These are phyloP conservation scores for Sinocyclocheilus grahami DNA, from an alignment of 2,113 vertebrate genomes.

Conservation along the genomic window DNA sequence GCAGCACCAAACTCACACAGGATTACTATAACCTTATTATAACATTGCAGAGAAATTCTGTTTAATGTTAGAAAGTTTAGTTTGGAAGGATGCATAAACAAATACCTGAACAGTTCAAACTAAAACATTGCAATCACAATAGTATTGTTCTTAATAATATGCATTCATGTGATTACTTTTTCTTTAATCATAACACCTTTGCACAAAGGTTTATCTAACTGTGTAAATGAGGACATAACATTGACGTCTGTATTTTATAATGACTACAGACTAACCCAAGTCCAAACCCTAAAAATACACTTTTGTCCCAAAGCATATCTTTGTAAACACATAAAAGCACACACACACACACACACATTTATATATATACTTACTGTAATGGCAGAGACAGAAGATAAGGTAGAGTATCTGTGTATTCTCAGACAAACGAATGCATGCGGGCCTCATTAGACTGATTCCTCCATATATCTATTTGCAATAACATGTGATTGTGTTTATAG, in stretches of 20 bases:
- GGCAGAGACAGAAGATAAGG: neutral
- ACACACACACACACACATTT: neutral
- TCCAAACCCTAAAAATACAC: neutral
- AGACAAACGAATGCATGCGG: neutral
- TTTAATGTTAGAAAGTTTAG: neutral
- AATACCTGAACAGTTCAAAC: neutral
- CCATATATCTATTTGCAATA: neutral
- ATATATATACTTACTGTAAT: neutral
- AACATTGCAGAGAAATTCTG: neutral
- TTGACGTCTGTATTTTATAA: neutral
- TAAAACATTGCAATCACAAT: neutral
- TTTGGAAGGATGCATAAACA: neutral
- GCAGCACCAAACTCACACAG: neutral
- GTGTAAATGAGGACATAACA: neutral
- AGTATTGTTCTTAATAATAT: neutral
- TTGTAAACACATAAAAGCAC: neutral
- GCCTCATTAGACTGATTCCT: slow-evolving; percentile 10
- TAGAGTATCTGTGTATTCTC: neutral
- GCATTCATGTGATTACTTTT: neutral
- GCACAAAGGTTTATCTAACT: neutral
- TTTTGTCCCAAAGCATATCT: neutral
- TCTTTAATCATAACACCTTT: neutral
- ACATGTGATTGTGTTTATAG: neutral
- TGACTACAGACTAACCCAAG: neutral
- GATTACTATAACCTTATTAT: neutral